These are phyloP conservation scores for Lithosia quadra DNA, from an alignment of 2,888 invertebrate genomes.

Conservation along the genomic window DNA sequence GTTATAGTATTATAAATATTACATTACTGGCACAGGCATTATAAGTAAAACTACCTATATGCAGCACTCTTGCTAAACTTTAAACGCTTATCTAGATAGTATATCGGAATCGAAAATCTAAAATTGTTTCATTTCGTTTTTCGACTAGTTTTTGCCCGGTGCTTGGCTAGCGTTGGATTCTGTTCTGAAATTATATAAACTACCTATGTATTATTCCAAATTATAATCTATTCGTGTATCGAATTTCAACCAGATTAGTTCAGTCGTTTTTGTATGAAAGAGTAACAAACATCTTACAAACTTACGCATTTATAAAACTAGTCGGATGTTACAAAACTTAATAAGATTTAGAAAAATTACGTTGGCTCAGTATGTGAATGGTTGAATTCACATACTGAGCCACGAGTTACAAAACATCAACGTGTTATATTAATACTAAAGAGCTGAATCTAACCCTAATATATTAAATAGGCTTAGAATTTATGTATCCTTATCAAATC, in stretches of 20 bases:
- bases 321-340: neutral
- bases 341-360: neutral
- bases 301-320: no score
- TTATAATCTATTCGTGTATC: no score
- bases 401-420: neutral
- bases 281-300: no score
- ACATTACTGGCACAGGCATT: no score
- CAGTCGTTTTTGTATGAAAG: no score
- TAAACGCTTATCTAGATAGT: neutral
- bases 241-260: no score
- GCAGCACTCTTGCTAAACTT: neutral
- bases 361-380: neutral
- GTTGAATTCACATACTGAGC: neutral
- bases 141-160: neutral
- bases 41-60: neutral
- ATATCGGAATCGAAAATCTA: neutral
- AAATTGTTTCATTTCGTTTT: neutral
- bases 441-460: constrained; percentile 15
- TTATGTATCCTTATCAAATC: constrained; percentile 53
- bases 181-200: no score
- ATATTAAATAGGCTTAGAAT: constrained; percentile 40
- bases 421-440: constrained; percentile 6
- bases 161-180: no score
- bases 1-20: neutral
- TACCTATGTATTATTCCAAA: no score